Conservation (phyloP, 2,797 vertebrate genomes). For the Enteromius trimaculatus region DNA sequence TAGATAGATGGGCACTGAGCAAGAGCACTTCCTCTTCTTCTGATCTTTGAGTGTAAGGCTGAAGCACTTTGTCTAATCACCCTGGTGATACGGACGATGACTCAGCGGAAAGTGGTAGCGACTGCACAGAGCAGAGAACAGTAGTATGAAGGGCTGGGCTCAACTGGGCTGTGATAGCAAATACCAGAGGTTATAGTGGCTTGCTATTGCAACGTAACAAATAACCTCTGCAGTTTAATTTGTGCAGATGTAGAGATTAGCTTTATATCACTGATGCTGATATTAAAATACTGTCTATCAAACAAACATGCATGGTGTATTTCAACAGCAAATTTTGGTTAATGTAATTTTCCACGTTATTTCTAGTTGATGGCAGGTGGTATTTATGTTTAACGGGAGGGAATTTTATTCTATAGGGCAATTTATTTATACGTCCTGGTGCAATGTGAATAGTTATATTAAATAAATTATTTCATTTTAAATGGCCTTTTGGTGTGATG, state of each 20-base stretch:
- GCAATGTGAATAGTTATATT: neutral
- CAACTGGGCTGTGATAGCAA: slow-evolving; percentile 14
- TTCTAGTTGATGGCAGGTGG: neutral
- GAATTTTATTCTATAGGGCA: neutral
- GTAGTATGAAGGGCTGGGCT: slow-evolving; percentile 20
- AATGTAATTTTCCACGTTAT: neutral
- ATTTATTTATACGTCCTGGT: neutral
- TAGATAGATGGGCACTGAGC: slow-evolving; percentile 46
- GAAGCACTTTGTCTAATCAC: slow-evolving; percentile 59
- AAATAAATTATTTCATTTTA: neutral
- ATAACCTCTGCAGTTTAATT: neutral
- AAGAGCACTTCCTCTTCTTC: slow-evolving; percentile 47
- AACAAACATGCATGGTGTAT: neutral
- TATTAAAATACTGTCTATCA: neutral
- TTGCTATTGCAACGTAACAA: neutral
- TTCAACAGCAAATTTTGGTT: neutral
- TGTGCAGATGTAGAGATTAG: neutral
- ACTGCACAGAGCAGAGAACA: slow-evolving; percentile 43
- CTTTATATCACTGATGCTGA: neutral
- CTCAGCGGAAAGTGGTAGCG: slow-evolving; percentile 40
- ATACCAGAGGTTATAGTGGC: slow-evolving; percentile 36
- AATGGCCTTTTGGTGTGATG: neutral
- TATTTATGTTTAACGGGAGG: neutral
- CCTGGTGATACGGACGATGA: slow-evolving; percentile 53
- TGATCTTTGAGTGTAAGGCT: slow-evolving; percentile 48